Percentiles rank a stretch among this genome's conserved stretches.
Evolutionary conservation across 1,140 invertebrate species (phyloP).

Genomic region (Palaemon carinicauda): DNA sequence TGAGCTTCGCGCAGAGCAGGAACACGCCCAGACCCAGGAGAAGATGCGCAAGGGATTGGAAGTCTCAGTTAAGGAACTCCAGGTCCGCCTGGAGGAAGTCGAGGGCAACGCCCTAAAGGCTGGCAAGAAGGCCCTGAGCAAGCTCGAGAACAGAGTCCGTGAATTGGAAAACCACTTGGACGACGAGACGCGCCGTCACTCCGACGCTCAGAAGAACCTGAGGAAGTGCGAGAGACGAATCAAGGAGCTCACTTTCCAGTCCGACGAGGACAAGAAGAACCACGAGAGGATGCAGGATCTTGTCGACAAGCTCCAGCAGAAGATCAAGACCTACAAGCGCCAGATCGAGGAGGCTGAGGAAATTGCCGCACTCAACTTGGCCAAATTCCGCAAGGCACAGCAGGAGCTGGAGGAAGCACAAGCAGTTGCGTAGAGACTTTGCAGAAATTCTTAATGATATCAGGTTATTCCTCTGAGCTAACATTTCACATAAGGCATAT

Average conservation of each 20-base stretch:
- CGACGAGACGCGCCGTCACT: slow-evolving; percentile 41
- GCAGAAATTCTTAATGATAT: too few species aligned
- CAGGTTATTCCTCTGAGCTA: not conserved
- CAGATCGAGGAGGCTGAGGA: slow-evolving; percentile 52
- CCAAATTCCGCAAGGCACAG: slow-evolving; percentile 64
- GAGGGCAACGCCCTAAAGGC: slow-evolving; percentile 79
- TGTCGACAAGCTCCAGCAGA: slow-evolving; percentile 40
- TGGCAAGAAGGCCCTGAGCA: slow-evolving; percentile 68
- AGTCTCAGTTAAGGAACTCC: slow-evolving; percentile 68
- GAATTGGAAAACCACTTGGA: slow-evolving; percentile 40
- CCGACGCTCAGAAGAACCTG: slow-evolving; percentile 50
- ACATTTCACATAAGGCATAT: not conserved
- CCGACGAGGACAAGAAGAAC: slow-evolving; percentile 70
- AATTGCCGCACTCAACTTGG: slow-evolving; percentile 49
- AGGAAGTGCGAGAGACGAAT: slow-evolving; percentile 52
- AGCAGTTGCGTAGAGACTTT: not conserved
- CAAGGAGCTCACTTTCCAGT: slow-evolving; percentile 66
- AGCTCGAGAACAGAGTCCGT: slow-evolving; percentile 63
- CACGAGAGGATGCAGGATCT: slow-evolving; percentile 70
- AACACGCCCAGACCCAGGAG: slow-evolving; percentile 48
- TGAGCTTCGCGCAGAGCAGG: slow-evolving; percentile 47
- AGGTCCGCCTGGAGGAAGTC: slow-evolving; percentile 91
- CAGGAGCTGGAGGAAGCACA: slow-evolving; percentile 70
- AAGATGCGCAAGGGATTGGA: slow-evolving; percentile 45
- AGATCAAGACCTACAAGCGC: slow-evolving; percentile 52